phyloP scores from a whole-genome alignment of 37 sponge, comb jelly and placozoan genomes.

The Dysidea cf. avara region DNA sequence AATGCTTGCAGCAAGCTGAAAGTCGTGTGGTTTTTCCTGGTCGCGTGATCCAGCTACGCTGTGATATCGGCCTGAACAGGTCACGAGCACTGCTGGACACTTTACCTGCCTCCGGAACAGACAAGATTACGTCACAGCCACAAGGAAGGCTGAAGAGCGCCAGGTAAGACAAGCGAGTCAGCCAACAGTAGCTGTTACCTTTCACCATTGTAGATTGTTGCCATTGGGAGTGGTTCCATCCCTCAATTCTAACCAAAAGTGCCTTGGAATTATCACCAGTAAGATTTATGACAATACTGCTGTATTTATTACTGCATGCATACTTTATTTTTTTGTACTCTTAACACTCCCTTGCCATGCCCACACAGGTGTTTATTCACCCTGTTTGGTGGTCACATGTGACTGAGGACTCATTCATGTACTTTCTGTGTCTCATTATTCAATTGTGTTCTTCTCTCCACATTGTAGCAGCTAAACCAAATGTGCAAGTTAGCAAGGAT shows the following conservation, averaged over 20 bases:
- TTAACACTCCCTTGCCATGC: too few relatives aligned
- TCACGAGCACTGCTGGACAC: too few relatives aligned
- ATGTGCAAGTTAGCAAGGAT: not conserved
- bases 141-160: slow-evolving; percentile 32
- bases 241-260: slow-evolving; percentile 12
- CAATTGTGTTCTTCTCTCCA: not conserved
- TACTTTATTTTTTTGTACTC: too few relatives aligned
- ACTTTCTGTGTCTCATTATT: too few relatives aligned
- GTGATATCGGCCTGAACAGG: slow-evolving; percentile 41
- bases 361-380: too few relatives aligned
- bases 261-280: slow-evolving; percentile 60
- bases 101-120: not conserved
- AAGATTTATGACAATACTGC: not conserved
- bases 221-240: slow-evolving; percentile 37
- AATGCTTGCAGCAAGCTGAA: too few relatives aligned
- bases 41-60: slow-evolving; percentile 37
- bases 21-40: slow-evolving; percentile 56
- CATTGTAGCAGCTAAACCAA: not conserved
- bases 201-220: slow-evolving; percentile 8
- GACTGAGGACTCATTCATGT: too few relatives aligned
- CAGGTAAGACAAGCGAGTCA: slow-evolving; percentile 15
- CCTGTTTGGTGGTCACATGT: too few relatives aligned
- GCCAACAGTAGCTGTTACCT: not conserved
- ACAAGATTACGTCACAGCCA: not conserved
- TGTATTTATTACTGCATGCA: too few relatives aligned